Percentiles rank a stretch among this genome's conserved stretches.
These are phyloP conservation scores for Sitta europaea DNA, from an alignment of 2,113 vertebrate species.

Conservation along the genomic window DNA sequence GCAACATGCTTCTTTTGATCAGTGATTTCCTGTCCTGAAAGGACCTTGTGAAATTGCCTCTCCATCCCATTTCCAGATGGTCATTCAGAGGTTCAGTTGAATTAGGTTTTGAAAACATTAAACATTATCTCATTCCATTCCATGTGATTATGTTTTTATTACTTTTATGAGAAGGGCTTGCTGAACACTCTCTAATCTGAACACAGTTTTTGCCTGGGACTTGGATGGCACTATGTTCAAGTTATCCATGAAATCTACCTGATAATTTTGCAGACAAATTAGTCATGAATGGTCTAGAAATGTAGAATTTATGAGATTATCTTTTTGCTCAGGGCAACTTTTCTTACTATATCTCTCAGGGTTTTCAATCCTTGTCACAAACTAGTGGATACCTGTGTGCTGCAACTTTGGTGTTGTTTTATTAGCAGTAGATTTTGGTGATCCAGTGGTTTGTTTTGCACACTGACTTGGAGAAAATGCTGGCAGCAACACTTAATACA, in stretches of 20 bases:
- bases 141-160: neutral
- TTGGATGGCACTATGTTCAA: neutral
- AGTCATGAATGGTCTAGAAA: neutral
- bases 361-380: neutral
- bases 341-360: neutral
- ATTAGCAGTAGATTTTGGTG: neutral
- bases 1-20: neutral
- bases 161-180: neutral
- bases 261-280: neutral
- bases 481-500: neutral
- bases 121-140: neutral
- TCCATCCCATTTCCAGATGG: slow-evolving; percentile 16
- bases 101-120: neutral
- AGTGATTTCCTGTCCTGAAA: slow-evolving; percentile 4
- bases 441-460: neutral
- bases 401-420: neutral
- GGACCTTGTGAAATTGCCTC: neutral
- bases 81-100: neutral
- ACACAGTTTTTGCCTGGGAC: neutral
- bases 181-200: neutral
- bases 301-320: neutral
- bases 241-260: neutral
- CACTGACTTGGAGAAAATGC: neutral
- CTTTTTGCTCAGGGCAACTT: neutral
- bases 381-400: neutral